A percentile compares a stretch with the other conserved stretches of the same genome.
phyloP scores from a whole-genome alignment of 2,797 vertebrate genomes.

The Chromobotia macracanthus region DNA sequence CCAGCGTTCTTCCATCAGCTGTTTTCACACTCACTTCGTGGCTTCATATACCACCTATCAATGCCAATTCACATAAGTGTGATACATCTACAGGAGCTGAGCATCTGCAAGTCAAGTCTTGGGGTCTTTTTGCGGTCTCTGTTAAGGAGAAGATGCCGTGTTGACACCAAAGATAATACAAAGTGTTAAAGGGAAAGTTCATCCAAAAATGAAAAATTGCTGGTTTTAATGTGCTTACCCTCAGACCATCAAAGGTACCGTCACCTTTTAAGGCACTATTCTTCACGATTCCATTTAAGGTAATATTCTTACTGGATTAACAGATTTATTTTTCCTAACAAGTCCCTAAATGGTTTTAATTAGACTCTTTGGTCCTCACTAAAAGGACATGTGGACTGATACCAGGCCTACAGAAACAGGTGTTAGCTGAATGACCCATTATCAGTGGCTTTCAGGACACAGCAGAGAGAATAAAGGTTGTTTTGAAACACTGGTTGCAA shows the following conservation, averaged over 20 bases:
- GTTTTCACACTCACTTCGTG: constrained; percentile 9
- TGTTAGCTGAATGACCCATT: constrained; percentile 4
- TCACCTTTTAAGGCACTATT: no score
- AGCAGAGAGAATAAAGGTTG: background rate
- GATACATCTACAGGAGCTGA: background rate
- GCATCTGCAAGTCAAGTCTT: background rate
- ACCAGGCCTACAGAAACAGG: background rate
- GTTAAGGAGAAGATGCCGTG: background rate
- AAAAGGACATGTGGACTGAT: background rate
- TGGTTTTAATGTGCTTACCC: no score
- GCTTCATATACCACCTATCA: constrained; percentile 21
- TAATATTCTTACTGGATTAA: background rate
- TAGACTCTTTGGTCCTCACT: background rate
- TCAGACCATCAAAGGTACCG: no score
- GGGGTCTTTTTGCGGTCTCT: background rate
- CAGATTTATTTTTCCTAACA: background rate
- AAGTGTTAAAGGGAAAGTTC: no score
- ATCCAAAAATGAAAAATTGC: no score
- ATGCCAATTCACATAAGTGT: constrained; percentile 14
- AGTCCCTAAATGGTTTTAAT: background rate
- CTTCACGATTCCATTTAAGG: no score
- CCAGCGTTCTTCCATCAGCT: background rate
- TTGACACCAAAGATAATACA: no score
- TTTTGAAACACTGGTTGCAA: background rate
- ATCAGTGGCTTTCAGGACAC: background rate